These are phyloP conservation scores for Lepidurus couesii DNA, from an alignment of 1,140 invertebrate species.

Conservation along the genomic window DNA sequence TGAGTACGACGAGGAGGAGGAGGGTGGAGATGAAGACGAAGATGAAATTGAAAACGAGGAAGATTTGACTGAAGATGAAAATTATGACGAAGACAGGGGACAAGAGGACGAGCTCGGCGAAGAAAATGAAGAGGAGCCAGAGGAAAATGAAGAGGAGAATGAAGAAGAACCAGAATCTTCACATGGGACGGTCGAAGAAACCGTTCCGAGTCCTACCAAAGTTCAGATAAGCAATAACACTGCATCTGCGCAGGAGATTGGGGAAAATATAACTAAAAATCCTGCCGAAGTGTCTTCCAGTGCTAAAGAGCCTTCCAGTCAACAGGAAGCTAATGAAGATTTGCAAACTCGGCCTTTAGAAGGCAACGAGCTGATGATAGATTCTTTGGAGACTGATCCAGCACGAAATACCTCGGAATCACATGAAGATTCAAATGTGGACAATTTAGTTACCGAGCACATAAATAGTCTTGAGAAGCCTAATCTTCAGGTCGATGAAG, in stretches of 20 bases:
- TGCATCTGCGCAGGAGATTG: neutral
- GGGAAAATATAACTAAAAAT: neutral
- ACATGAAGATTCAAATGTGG: neutral
- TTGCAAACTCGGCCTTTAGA: neutral
- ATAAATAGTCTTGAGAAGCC: neutral
- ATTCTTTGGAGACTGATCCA: neutral
- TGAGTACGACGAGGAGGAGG: constrained; percentile 22
- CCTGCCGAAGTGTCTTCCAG: neutral
- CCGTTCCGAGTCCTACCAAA: neutral
- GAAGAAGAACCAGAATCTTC: neutral
- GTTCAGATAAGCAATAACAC: neutral
- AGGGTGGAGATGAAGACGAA: constrained; percentile 26
- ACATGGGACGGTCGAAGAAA: neutral
- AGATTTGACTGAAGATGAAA: constrained; percentile 23
- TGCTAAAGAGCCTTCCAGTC: too few relatives aligned
- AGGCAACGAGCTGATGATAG: neutral
- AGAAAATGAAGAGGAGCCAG: constrained; percentile 21
- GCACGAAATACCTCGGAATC: neutral
- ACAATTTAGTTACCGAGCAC: neutral
- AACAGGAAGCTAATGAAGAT: neutral
- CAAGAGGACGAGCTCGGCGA: constrained; percentile 7
- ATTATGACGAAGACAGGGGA: constrained; percentile 25
- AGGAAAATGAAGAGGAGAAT: constrained; percentile 22
- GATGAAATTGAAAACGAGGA: constrained; percentile 25
- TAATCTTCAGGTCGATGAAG: neutral